Evolutionary conservation across 2,113 vertebrate genomes (phyloP).

Genomic region (Rhea americana): DNA sequence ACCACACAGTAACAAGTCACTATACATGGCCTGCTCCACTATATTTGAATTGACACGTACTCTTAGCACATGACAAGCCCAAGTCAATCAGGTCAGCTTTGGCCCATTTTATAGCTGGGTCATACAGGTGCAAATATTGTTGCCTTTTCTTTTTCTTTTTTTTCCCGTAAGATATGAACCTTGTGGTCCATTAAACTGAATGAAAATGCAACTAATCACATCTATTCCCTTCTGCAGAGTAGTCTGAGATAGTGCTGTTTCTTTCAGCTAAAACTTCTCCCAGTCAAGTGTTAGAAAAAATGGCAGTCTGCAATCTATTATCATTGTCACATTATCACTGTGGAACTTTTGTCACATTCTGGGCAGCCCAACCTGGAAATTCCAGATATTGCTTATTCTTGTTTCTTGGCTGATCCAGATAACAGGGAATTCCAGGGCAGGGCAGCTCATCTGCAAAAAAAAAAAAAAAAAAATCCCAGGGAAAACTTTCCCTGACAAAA

Average conservation of each 20-base stretch:
- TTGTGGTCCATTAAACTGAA: neutral
- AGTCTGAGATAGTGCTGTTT: neutral
- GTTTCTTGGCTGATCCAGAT: neutral
- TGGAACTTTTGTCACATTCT: neutral
- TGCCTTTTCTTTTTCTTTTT: neutral
- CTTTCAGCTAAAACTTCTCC: neutral
- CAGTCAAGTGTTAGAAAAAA: neutral
- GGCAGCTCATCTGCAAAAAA: neutral
- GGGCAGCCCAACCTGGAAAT: neutral
- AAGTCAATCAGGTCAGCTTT: neutral
- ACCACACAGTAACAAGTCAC: neutral
- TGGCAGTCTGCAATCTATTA: neutral
- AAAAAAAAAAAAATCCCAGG: neutral
- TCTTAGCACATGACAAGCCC: neutral
- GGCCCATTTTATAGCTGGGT: neutral
- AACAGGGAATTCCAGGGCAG: neutral
- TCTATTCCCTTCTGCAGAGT: neutral
- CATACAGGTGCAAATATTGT: neutral
- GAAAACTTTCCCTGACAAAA: neutral
- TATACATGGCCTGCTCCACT: accelerated
- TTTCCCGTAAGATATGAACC: neutral
- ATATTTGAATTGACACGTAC: neutral
- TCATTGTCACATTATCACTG: neutral
- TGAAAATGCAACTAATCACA: neutral
- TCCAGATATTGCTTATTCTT: neutral